Percentiles rank a stretch among this genome's conserved stretches.
These are phyloP conservation scores for Brachyptera putata DNA, from an alignment of 2,888 invertebrate genomes.

Conservation along the genomic window DNA sequence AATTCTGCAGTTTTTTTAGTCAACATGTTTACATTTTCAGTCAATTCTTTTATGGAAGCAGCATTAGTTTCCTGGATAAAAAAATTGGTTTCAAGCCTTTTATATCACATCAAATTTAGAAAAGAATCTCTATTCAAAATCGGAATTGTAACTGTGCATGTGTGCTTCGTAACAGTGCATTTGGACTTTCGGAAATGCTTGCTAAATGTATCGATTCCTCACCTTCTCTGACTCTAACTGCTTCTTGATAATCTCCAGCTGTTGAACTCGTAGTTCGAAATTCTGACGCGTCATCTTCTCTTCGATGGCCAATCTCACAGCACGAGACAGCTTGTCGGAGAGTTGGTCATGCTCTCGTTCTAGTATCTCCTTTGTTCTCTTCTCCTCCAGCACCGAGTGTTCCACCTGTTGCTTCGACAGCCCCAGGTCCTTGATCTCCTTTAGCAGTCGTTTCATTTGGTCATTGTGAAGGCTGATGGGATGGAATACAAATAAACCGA, in stretches of 20 bases:
- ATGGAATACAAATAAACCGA: too few relatives aligned
- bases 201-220: not conserved
- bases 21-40: not conserved
- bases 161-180: too few relatives aligned
- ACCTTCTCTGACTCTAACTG: not conserved
- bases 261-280: not conserved
- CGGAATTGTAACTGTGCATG: too few relatives aligned
- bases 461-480: too few relatives aligned
- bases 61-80: not conserved
- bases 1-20: not conserved
- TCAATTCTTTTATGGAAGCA: not conserved
- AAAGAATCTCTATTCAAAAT: too few relatives aligned
- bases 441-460: not conserved
- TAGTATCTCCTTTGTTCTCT: not conserved
- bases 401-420: not conserved
- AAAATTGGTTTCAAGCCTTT: not conserved
- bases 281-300: conserved; percentile 4
- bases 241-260: not conserved
- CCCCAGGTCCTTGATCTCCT: not conserved
- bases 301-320: not conserved
- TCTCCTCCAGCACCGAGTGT: not conserved
- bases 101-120: too few relatives aligned
- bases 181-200: too few relatives aligned
- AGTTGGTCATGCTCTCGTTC: not conserved
- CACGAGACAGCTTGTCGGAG: not conserved